Evolutionary conservation across 1,140 invertebrate genomes (phyloP), one percentile per base, ranked within the genome.

Genomic region (Aphelinus atriplicis): DNA sequence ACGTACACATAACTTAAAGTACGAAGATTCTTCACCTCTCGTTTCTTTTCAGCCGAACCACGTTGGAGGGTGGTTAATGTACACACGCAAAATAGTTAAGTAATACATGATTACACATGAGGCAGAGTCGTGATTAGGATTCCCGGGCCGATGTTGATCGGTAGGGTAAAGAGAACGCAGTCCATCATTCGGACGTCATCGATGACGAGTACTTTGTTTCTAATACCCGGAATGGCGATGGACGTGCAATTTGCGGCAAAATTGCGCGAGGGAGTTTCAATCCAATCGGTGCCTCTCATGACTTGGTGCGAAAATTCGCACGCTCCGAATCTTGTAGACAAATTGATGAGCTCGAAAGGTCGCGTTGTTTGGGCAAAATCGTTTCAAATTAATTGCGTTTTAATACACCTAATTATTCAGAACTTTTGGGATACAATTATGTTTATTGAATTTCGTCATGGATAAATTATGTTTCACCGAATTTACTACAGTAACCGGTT

Each of bases 71-170:
- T 48, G 48, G 42, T 53, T 66, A 67, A 67, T 55, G 50, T 5
- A 51, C 46, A 10, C n/a, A 65, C 10, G 61, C 9, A 26, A 43
- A 73, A 73, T 74, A 10, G 26, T 77, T 77, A 74, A 77, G 66
- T 77, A 73, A 77, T 73, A 71, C 46, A 9, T 42, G 45, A 60
- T 62, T 66, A 69, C 26, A 10, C 48, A 53, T 7, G 2, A 7
- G 46, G 3, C 6, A 57, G 53, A 68, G 57, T 45, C 62, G 62
- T 64, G 62, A 64, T 50, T 10, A 64, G 5, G 47, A n/a, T 47
- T 42, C 7, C 45, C 62, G 45, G 45, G 45, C 2, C 7, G 9
- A 48, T 46, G 45, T 45, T 64, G 42, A 60, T 43, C 58, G 45
- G 58, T 43, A 60, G 58, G 58, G 58, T 7, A 7, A 60, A n/a